Evolutionary conservation across 2,888 invertebrate genomes (phyloP).

Genomic region (Steinernema scapterisci): DNA sequence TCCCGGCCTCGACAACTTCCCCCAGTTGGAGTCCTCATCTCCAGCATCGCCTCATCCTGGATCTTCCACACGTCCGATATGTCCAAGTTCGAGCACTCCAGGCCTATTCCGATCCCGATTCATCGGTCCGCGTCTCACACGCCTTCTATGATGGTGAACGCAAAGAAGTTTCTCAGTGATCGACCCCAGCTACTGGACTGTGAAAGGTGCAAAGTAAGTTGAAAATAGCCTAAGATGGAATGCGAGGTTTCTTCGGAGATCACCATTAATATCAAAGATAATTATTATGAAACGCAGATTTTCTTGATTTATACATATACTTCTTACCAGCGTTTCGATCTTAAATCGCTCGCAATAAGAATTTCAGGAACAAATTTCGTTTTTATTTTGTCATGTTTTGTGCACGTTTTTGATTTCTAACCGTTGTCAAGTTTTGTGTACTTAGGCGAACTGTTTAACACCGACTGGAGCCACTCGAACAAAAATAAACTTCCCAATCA

Average conservation of each 20-base stretch:
- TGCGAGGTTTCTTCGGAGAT: no score
- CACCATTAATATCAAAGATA: no score
- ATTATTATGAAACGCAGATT: no score
- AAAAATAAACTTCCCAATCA: no score
- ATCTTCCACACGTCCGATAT: neutral
- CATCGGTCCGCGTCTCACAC: slow-evolving; percentile 61
- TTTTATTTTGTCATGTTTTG: no score
- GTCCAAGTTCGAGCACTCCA: slow-evolving; percentile 22
- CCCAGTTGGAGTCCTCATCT: neutral
- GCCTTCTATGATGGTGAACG: slow-evolving; percentile 65
- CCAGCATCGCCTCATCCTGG: neutral
- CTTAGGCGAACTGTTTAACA: neutral
- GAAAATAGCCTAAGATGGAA: no score
- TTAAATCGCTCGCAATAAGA: no score
- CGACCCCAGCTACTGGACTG: slow-evolving; percentile 64
- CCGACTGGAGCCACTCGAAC: neutral
- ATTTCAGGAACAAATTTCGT: no score
- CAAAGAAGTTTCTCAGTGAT: slow-evolving; percentile 65
- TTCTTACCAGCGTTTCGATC: no score
- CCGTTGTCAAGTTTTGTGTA: no score
- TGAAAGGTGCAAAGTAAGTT: slow-evolving; percentile 59
- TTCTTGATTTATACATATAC: no score
- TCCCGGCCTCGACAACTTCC: neutral
- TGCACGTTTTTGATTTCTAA: no score
- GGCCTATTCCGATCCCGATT: slow-evolving; percentile 45